Evolutionary conservation across 2,113 vertebrate genomes (phyloP).

Genomic region (human): DNA sequence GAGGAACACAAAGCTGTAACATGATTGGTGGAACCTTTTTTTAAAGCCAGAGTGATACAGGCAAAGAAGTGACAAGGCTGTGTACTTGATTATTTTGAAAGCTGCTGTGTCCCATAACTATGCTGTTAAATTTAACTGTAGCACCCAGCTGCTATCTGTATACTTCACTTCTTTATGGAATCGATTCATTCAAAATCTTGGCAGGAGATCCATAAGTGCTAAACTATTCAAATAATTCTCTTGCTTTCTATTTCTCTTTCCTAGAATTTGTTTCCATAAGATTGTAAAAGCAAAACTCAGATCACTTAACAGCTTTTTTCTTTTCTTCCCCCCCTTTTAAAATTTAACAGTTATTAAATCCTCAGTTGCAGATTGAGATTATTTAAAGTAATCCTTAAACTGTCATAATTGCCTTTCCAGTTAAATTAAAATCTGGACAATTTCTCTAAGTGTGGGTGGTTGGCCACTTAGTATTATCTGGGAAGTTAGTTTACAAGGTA

Average conservation of each 20-base stretch:
- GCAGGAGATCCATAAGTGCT: neutral
- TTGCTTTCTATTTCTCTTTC: neutral
- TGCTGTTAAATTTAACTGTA: neutral
- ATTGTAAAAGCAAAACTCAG: neutral
- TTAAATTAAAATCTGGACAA: neutral
- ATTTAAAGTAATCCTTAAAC: neutral
- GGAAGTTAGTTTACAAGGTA: neutral
- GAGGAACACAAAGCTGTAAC: neutral
- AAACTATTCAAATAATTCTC: neutral
- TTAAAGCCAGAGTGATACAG: neutral
- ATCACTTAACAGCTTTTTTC: neutral
- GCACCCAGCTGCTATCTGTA: neutral
- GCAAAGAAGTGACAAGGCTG: neutral
- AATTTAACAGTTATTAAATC: neutral
- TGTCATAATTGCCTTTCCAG: neutral
- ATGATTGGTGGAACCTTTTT: neutral
- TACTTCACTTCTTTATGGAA: neutral
- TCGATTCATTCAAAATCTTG: neutral
- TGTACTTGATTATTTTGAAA: neutral
- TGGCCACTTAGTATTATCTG: neutral
- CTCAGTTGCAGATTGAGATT: neutral
- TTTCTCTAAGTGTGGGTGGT: neutral
- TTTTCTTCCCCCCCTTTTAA: neutral
- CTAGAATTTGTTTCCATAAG: neutral
- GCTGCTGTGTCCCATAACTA: neutral